phyloP scores from a whole-genome alignment of 2,113 vertebrate genomes.

The Heptranchias perlo region DNA sequence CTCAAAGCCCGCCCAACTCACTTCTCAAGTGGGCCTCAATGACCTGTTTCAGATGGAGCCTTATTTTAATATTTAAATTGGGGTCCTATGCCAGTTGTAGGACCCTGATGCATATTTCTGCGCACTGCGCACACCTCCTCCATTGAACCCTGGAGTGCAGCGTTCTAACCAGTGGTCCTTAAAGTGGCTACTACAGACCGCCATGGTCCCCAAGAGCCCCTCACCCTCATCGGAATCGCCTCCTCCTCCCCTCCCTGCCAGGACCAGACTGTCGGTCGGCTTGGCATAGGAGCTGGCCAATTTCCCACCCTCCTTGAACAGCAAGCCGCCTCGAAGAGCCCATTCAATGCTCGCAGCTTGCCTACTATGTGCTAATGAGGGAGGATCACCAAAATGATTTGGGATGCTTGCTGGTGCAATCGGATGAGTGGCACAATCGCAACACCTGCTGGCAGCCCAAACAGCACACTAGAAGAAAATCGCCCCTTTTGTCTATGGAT shows the following conservation, averaged over 20 bases:
- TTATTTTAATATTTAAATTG: background rate
- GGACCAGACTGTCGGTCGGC: background rate
- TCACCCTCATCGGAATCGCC: background rate
- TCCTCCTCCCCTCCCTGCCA: background rate
- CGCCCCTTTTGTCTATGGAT: too few species aligned
- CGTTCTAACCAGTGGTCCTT: background rate
- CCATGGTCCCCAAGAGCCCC: background rate
- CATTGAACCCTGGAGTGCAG: background rate
- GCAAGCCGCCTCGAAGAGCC: too few species aligned
- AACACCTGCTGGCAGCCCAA: background rate
- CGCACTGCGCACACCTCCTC: background rate
- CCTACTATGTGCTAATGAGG: background rate
- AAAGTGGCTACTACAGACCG: background rate
- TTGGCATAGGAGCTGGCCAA: background rate
- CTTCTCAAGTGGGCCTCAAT: background rate
- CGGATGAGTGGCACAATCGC: too few species aligned
- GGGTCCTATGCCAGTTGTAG: background rate
- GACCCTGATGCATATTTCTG: background rate
- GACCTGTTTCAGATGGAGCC: background rate
- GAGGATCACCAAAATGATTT: background rate
- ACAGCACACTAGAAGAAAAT: background rate
- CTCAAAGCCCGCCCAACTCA: background rate
- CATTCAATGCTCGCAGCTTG: background rate
- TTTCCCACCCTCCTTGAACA: background rate
- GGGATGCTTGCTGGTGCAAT: background rate